A percentile compares a stretch with the other conserved stretches of the same genome.
Conservation (phyloP, 2,888 invertebrate genomes). For the Taenaris catops region DNA sequence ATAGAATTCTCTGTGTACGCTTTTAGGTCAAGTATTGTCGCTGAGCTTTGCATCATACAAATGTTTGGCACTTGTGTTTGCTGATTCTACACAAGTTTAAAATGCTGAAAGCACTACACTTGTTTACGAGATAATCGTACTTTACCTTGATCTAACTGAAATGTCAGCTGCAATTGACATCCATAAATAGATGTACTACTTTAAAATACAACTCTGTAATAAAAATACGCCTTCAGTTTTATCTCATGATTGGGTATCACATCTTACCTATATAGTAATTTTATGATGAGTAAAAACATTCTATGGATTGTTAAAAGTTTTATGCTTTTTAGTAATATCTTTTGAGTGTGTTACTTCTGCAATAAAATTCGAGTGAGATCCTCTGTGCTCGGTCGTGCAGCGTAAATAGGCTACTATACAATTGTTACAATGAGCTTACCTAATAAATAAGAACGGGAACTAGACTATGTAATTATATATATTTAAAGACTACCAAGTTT, state of each 20-base stretch:
- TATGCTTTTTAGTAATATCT: too few species aligned
- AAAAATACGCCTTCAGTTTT: neutral
- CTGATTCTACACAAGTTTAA: constrained; percentile 23
- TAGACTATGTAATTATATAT: too few species aligned
- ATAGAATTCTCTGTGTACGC: constrained; percentile 28
- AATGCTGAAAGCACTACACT: constrained; percentile 17
- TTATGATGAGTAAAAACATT: too few species aligned
- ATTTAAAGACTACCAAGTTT: too few species aligned
- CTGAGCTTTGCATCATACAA: constrained; percentile 29
- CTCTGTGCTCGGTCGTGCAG: too few species aligned
- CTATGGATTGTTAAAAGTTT: too few species aligned
- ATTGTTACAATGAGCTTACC: too few species aligned
- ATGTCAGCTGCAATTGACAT: constrained; percentile 6
- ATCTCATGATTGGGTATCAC: neutral
- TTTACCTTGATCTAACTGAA: constrained; percentile 18
- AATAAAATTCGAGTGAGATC: too few species aligned
- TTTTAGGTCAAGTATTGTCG: constrained; percentile 31
- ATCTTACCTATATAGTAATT: too few species aligned
- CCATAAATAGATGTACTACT: constrained; percentile 1
- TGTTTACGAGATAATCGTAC: constrained; percentile 20
- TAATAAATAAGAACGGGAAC: too few species aligned
- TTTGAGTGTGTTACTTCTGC: too few species aligned
- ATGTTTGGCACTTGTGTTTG: constrained; percentile 27
- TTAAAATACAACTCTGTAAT: constrained; percentile 4
- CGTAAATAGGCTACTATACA: too few species aligned